Evolutionary conservation across 2,888 invertebrate genomes (phyloP).

Genomic region (Galeruca laticollis): DNA sequence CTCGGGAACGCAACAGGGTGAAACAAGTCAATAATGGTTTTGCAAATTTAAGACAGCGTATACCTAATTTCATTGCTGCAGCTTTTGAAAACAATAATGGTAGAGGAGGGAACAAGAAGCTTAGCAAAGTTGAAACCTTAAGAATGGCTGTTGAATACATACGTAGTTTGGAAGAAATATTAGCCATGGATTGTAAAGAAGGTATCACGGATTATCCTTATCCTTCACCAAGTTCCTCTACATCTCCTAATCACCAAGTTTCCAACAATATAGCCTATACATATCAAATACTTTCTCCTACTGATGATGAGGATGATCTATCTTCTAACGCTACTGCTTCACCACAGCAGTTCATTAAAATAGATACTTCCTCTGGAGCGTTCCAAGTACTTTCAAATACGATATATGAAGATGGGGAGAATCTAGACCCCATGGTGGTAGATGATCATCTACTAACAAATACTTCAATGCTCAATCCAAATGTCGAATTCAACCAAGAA

Average conservation of each 20-base stretch:
- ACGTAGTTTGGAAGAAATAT: conserved; percentile 80
- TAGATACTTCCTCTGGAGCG: conserved; percentile 72
- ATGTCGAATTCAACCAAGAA: conserved; percentile 70
- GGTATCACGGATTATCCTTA: conserved; percentile 59
- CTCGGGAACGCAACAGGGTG: conserved; percentile 91
- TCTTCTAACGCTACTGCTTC: conserved; percentile 67
- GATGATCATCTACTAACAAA: conserved; percentile 68
- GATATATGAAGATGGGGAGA: conserved; percentile 75
- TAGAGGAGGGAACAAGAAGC: conserved; percentile 79
- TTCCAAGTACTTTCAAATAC: conserved; percentile 74
- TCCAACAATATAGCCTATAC: conserved; percentile 47
- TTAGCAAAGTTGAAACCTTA: conserved; percentile 90
- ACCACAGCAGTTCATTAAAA: conserved; percentile 70
- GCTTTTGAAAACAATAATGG: conserved; percentile 76
- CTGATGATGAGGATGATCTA: conserved; percentile 69
- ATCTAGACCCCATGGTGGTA: conserved; percentile 61
- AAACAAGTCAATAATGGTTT: conserved; percentile 94
- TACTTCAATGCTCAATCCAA: conserved; percentile 68
- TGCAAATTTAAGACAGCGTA: conserved; percentile 87
- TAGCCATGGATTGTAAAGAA: conserved; percentile 73
- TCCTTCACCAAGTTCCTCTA: conserved; percentile 31
- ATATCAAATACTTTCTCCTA: conserved; percentile 64
- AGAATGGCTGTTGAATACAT: conserved; percentile 94
- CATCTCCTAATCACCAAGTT: conserved; percentile 55
- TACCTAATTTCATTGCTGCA: conserved; percentile 84